phyloP scores from a whole-genome alignment of 64 coral and sea anemone species.

The Montipora capricornis region DNA sequence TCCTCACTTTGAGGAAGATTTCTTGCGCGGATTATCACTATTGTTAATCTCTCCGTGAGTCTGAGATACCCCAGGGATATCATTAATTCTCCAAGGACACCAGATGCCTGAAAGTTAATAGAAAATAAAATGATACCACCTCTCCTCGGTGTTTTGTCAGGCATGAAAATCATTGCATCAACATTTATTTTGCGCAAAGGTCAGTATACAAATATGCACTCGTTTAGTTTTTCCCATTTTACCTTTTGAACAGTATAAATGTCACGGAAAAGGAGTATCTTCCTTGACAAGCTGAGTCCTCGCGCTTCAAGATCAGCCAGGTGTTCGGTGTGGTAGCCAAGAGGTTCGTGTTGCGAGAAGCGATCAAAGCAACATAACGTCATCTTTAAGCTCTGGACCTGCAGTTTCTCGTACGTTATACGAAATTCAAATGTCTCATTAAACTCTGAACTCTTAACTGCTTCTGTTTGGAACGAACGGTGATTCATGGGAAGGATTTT shows the following conservation, averaged over 20 bases:
- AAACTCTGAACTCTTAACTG: slow-evolving; percentile 31
- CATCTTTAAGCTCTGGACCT: slow-evolving; percentile 53
- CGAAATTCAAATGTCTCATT: slow-evolving; percentile 64
- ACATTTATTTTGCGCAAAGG: no score
- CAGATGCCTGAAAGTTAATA: not conserved
- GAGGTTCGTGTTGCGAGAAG: slow-evolving; percentile 68
- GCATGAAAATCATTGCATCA: no score
- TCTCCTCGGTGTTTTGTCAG: no score
- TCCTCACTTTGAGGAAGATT: slow-evolving; percentile 46
- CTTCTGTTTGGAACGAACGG: slow-evolving; percentile 60
- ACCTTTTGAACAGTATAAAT: slow-evolving; percentile 58
- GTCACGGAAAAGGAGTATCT: slow-evolving; percentile 34
- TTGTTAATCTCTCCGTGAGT: slow-evolving; percentile 83
- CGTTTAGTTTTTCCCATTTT: not conserved
- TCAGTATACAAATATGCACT: no score
- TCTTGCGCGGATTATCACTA: slow-evolving; percentile 81
- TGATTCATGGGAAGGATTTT: slow-evolving; percentile 62
- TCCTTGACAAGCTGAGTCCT: slow-evolving; percentile 62
- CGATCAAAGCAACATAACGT: slow-evolving; percentile 71
- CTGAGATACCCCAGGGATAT: slow-evolving; percentile 90
- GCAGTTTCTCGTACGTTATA: slow-evolving; percentile 29
- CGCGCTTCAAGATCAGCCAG: slow-evolving; percentile 49
- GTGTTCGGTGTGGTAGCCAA: slow-evolving; percentile 54
- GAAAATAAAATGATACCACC: no score
- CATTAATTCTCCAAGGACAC: slow-evolving; percentile 77